These are phyloP conservation scores for Lasioglossum calceatum DNA, from an alignment of 2,888 invertebrate species.

Conservation along the genomic window DNA sequence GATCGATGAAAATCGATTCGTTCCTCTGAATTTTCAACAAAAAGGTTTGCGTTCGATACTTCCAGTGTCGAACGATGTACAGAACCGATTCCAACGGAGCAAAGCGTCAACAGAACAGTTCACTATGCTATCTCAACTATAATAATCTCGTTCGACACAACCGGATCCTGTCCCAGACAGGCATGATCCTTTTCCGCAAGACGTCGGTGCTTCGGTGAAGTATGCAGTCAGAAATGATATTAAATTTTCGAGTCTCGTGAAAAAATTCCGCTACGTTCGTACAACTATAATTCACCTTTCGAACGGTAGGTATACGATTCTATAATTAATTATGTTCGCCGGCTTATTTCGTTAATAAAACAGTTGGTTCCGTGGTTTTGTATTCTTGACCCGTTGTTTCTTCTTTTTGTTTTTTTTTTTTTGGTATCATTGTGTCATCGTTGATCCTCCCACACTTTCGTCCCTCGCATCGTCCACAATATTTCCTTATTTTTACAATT, in stretches of 20 bases:
- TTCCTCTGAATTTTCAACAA: background rate
- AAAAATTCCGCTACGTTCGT: constrained; percentile 61
- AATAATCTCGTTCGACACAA: constrained; percentile 4
- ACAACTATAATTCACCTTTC: constrained; percentile 38
- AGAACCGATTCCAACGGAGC: background rate
- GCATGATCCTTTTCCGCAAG: constrained; percentile 13
- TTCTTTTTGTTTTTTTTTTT: background rate
- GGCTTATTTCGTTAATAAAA: constrained; percentile 52
- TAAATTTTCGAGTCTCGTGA: constrained; percentile 47
- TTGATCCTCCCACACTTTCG: background rate
- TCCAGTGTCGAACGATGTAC: background rate
- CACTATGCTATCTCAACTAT: background rate
- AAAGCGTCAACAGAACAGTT: background rate
- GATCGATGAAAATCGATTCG: background rate
- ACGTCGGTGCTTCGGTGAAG: constrained; percentile 27
- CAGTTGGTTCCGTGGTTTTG: constrained; percentile 61
- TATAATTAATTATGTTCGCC: constrained; percentile 40
- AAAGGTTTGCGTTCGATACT: background rate
- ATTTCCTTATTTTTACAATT: constrained; percentile 17
- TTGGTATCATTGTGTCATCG: constrained; percentile 1
- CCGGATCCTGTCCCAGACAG: constrained; percentile 8
- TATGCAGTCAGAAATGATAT: constrained; percentile 48
- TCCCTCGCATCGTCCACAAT: background rate
- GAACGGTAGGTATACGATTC: constrained; percentile 26
- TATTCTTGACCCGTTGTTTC: background rate